Evolutionary conservation across 1,140 invertebrate species (phyloP).

Genomic region (Pollicipes pollicipes): DNA sequence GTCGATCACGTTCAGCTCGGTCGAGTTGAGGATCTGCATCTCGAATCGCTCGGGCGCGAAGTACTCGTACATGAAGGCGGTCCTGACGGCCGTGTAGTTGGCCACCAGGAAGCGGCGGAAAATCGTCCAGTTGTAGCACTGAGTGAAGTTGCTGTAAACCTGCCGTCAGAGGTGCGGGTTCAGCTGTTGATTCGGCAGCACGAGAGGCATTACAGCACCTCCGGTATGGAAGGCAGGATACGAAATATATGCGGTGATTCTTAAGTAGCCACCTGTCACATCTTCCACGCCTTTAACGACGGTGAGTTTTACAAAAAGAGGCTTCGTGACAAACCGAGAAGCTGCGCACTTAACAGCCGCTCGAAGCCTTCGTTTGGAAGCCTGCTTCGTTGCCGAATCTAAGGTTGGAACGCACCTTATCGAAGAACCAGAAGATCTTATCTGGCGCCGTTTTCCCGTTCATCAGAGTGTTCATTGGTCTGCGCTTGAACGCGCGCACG

Average conservation of each 20-base stretch:
- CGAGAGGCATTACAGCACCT: not conserved
- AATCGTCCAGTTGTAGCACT: constrained; percentile 30
- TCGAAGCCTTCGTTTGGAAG: no score
- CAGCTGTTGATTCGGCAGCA: not conserved
- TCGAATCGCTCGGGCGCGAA: constrained; percentile 40
- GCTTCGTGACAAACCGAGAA: no score
- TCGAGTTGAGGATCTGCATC: constrained; percentile 35
- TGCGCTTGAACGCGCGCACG: constrained; percentile 4
- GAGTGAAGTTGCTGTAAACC: constrained; percentile 7
- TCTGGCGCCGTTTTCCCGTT: constrained; percentile 21
- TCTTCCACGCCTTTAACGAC: no score
- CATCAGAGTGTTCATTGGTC: constrained; percentile 23
- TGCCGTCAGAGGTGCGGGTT: not conserved
- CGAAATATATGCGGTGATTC: no score
- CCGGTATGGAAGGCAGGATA: no score
- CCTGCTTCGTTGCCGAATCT: not conserved
- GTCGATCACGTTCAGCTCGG: constrained; percentile 34
- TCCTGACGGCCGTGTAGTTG: constrained; percentile 35
- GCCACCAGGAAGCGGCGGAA: constrained; percentile 39
- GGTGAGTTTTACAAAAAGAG: no score
- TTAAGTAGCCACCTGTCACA: no score
- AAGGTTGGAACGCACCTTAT: constrained; percentile 22
- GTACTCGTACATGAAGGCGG: constrained; percentile 36
- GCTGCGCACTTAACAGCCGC: no score
- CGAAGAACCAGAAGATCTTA: constrained; percentile 28